These are phyloP conservation scores for Nyctereutes procyonoides DNA, from an alignment of 2,113 vertebrate genomes.

Conservation along the genomic window DNA sequence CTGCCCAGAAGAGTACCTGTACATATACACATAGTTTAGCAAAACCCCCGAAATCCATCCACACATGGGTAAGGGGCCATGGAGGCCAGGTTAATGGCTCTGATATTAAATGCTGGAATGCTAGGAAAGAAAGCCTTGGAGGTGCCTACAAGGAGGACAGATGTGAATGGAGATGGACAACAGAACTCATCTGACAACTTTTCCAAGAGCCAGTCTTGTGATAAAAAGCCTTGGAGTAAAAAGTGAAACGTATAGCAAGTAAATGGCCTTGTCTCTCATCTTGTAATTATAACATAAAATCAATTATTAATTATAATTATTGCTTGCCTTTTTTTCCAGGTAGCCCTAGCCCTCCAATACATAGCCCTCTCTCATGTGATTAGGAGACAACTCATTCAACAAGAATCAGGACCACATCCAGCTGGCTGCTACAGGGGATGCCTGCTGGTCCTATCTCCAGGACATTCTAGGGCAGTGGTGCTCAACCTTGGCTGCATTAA, in stretches of 20 bases:
- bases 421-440: rapidly evolving
- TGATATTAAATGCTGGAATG: not conserved
- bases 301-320: not conserved
- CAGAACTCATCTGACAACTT: not conserved
- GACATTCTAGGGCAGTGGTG: not conserved
- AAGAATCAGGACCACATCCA: not conserved
- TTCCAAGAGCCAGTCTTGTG: not conserved
- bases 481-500: not conserved
- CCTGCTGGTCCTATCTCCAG: not conserved
- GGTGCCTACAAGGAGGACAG: not conserved
- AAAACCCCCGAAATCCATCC: not conserved
- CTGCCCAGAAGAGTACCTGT: not conserved
- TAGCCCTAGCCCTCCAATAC: not conserved
- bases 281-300: not conserved
- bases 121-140: not conserved
- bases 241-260: not conserved
- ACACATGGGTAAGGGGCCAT: not conserved
- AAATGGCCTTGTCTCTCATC: not conserved
- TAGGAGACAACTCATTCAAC: not conserved
- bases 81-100: not conserved
- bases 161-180: not conserved
- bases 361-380: not conserved
- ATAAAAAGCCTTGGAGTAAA: not conserved
- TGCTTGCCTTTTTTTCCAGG: not conserved
- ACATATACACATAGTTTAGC: not conserved